Conservation (phyloP, 2,113 vertebrate species). For the Naja naja region DNA sequence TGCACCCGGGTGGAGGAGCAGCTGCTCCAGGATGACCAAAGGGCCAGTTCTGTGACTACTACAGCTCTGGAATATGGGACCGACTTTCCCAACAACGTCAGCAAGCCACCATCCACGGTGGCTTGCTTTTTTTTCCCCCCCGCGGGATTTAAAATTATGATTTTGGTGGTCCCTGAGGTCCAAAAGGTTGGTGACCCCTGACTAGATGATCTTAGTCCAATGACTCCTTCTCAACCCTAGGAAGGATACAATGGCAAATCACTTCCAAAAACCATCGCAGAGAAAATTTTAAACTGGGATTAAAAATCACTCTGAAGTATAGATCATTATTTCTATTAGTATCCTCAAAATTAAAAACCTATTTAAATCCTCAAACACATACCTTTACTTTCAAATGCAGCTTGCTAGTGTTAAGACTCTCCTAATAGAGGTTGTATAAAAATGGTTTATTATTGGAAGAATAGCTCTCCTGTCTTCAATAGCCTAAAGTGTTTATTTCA, state of each 20-base stretch:
- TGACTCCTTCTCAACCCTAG: background rate
- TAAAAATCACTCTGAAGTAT: background rate
- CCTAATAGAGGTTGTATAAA: background rate
- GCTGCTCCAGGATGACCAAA: no score
- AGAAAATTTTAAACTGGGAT: background rate
- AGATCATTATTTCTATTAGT: background rate
- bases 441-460: background rate
- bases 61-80: no score
- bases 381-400: background rate
- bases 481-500: no score
- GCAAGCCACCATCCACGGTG: no score
- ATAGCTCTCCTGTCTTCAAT: background rate
- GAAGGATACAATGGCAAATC: background rate
- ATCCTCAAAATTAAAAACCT: background rate
- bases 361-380: background rate
- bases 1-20: no score
- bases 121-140: no score
- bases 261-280: background rate
- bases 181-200: no score
- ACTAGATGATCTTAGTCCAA: background rate
- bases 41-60: no score
- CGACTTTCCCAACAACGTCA: no score
- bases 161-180: no score
- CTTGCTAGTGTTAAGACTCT: background rate
- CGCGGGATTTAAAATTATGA: no score